Base-by-base conservation (phyloP, 2,113 vertebrate genomes). In the Macroglossus sobrinus region DNA sequence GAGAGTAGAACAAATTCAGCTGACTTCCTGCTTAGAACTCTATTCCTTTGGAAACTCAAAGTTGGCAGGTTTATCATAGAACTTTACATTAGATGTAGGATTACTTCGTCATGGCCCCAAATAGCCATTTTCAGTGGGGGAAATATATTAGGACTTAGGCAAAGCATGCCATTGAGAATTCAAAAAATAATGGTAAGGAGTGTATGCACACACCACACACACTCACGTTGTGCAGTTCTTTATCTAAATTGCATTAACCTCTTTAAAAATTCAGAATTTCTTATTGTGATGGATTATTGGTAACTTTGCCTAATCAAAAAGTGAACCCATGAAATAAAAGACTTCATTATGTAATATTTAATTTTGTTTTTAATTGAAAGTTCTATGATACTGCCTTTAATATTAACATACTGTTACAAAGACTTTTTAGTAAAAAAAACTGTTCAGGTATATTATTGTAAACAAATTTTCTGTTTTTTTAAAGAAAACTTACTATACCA, bases 341-440 rank as follows among this genome's bases (percentile, higher is more conserved):
- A 33, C 7, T 72, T 74, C n/a, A 55, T 89, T 61, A 87, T 92
- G 26, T 86, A 90, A 59, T 61, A 87, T 71, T 92, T 86, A 78
- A 45, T 24, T 71, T 92, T 84, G 33, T 91, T 21, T 63, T 93
- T 93, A 84, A 50, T 88, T 86, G 80, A 87, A 64, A 91, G 19
- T 53, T 38, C 59, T 81, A 6, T 74, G 13, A 18, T 90, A 24
- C 24, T 76, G 16, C 26, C 28, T 96, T 80, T 57, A 40, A 59
- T 45, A 69, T 95, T 80, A 64, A 35, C 40, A 45, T 72, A 64
- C 35, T 59, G 24, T 45, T 45, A 35, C 14, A 78, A 85, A 92
- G 30, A 78, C n/a, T 76, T 87, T 21, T 28, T 78, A 45, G 50
- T 50, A 79, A 84, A 84, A 84, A 69, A 18, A 22, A 38, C 38